phyloP scores from a whole-genome alignment of 2,113 vertebrate genomes.

The Scolopax mira region DNA sequence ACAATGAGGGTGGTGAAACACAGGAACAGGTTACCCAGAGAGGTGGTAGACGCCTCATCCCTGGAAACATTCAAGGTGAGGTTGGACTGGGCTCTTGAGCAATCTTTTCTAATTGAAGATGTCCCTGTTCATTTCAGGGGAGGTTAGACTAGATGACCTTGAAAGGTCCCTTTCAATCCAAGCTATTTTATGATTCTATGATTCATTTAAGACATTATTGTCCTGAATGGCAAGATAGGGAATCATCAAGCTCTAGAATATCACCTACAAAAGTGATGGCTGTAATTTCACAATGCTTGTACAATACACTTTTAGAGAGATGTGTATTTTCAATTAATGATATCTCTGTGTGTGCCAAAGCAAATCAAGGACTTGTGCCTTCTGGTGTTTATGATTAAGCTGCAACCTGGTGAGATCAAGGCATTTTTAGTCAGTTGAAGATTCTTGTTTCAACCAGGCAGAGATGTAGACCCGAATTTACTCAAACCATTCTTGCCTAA shows the following conservation, averaged over 20 bases:
- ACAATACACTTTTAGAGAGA: background rate
- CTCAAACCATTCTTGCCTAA: slow-evolving; percentile 41
- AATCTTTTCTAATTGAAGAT: background rate
- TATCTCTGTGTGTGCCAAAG: background rate
- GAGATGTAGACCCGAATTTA: slow-evolving; percentile 50
- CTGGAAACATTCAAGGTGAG: background rate
- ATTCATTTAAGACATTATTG: background rate
- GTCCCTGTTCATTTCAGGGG: background rate
- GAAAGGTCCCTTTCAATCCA: background rate
- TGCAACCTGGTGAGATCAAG: slow-evolving; percentile 4
- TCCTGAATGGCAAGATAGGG: background rate
- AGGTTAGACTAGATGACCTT: background rate
- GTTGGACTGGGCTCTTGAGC: background rate
- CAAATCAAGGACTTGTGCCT: slow-evolving; percentile 20
- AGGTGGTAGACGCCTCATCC: background rate
- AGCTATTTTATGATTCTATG: background rate
- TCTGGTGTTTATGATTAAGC: slow-evolving; percentile 46
- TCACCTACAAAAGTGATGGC: background rate
- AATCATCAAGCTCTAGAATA: background rate
- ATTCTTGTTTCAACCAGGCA: slow-evolving; percentile 41
- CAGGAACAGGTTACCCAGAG: background rate
- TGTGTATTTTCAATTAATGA: background rate
- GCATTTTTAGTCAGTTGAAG: slow-evolving; percentile 44
- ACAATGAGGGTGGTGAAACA: background rate
- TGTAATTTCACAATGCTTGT: background rate